Evolutionary conservation across 2,797 vertebrate genomes (phyloP).

Genomic region (Amniataba percoides): DNA sequence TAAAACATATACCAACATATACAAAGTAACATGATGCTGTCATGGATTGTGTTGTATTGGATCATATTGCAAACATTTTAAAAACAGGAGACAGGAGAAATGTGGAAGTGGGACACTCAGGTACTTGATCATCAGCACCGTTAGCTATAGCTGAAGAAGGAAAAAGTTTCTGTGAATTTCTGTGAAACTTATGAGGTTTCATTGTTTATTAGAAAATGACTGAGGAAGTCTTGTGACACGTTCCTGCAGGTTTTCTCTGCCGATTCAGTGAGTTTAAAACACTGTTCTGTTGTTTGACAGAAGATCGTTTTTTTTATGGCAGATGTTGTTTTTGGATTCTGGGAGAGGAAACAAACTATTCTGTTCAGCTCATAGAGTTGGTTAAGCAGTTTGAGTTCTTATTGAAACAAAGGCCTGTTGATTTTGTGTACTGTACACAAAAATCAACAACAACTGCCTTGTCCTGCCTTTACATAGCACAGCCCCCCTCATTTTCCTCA

Average conservation of each 20-base stretch:
- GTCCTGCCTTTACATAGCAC: neutral
- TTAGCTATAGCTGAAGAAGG: neutral
- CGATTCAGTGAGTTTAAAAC: neutral
- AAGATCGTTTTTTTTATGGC: slow-evolving; percentile 7
- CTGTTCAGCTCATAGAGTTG: slow-evolving; percentile 14
- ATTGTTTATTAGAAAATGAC: neutral
- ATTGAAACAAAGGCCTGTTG: neutral
- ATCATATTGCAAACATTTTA: neutral
- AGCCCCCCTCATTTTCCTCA: neutral
- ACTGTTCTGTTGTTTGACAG: neutral
- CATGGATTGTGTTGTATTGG: too few species aligned
- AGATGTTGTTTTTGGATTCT: slow-evolving; percentile 36
- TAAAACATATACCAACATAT: neutral
- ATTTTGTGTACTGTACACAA: slow-evolving; percentile 5
- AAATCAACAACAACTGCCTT: slow-evolving; percentile 14
- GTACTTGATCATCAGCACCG: neutral
- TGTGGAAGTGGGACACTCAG: too few species aligned
- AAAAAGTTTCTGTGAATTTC: neutral
- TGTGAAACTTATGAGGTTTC: too few species aligned
- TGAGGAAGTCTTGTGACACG: neutral
- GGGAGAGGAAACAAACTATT: slow-evolving; percentile 21
- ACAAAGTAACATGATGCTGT: too few species aligned
- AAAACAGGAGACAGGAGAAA: too few species aligned
- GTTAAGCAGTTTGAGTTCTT: neutral
- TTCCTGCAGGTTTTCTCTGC: neutral